Base-by-base conservation (phyloP, 2,888 invertebrate species). In the Acanthococcus lagerstroemiae region DNA sequence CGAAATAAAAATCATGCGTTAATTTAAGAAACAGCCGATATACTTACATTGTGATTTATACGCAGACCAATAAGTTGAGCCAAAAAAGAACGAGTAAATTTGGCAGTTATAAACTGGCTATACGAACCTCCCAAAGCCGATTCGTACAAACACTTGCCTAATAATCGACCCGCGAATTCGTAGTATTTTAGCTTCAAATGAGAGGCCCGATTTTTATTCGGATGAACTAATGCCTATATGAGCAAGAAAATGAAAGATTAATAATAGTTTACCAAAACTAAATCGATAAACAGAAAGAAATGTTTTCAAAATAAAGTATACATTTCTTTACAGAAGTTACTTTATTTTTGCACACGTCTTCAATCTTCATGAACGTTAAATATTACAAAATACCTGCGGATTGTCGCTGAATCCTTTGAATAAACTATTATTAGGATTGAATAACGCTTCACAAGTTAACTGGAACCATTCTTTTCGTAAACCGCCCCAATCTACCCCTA, bases 401-500 rank as follows among this genome's bases (percentile, higher is more conserved):
- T 70, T 72, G 84, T 93, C 92, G 72, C 88, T 86, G 75, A 94
- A 90, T 69, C 90, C 85, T 70, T 83, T 84, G 78, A 95, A 95
- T 67, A 95, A 80, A 74, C 85, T 82, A 71, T 85, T 84, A 44
- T 22, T 22, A 19, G 89, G 83, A 78, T 93, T 92, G 78, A 95
- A 95, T 67, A 95, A 79, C 69, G 88, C 83, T 15, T 85, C 86
- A 77, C 94, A 94, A 70, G 94, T 83, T 70, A 92, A 77, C 71
- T 94, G 93, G 78, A 95, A 93, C 95, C 95, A 95, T 78, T 95
- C 95, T 68, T 94, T 83, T 4, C 94, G 82, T 54, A 95, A 81
- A 4, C 95, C 95, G 71, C 95, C 95, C 92, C 91, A 92, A 78
- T 95, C 94, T 72, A 95, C 85, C 55, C 91, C 90, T 90, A 48